Evolutionary conservation across 2,797 vertebrate species (phyloP).

Genomic region (Discoglossus pictus): DNA sequence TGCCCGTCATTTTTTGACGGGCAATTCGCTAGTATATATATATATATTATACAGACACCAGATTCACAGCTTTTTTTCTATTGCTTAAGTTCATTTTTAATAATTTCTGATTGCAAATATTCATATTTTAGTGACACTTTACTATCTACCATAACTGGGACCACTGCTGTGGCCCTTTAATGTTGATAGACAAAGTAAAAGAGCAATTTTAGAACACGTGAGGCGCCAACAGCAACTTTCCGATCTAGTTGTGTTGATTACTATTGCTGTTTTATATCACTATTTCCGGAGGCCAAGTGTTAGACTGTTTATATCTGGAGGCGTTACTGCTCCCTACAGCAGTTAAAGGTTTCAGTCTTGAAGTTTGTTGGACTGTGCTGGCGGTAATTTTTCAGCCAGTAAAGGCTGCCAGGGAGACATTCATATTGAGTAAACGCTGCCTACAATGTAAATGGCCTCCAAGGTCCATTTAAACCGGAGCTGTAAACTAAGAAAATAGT

Average conservation of each 20-base stretch:
- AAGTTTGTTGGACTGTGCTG: conserved; percentile 19
- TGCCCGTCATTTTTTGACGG: too few relatives aligned
- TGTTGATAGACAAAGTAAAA: too few relatives aligned
- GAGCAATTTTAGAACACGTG: too few relatives aligned
- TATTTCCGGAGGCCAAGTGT: conserved; percentile 33
- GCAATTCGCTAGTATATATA: too few relatives aligned
- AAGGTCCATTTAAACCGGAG: conserved; percentile 29
- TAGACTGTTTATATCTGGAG: conserved; percentile 25
- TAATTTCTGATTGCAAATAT: too few relatives aligned
- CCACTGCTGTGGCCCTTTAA: too few relatives aligned
- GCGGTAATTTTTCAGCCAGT: conserved; percentile 40
- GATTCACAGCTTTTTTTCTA: too few relatives aligned
- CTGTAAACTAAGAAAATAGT: conserved; percentile 44
- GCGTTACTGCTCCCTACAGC: conserved; percentile 33
- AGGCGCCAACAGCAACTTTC: too few relatives aligned
- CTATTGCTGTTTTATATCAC: conserved; percentile 26
- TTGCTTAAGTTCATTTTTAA: too few relatives aligned
- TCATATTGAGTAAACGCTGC: conserved; percentile 41
- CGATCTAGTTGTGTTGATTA: conserved; percentile 25
- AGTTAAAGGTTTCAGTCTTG: conserved; percentile 12
- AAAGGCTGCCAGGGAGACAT: conserved; percentile 44
- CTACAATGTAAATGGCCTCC: conserved; percentile 44
- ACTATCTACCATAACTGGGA: too few relatives aligned
- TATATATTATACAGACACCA: too few relatives aligned
- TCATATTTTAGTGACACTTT: too few relatives aligned